Percentiles rank a stretch among this genome's conserved stretches.
Conservation (phyloP, 2,888 invertebrate genomes). For the Harpalus rufipes region DNA sequence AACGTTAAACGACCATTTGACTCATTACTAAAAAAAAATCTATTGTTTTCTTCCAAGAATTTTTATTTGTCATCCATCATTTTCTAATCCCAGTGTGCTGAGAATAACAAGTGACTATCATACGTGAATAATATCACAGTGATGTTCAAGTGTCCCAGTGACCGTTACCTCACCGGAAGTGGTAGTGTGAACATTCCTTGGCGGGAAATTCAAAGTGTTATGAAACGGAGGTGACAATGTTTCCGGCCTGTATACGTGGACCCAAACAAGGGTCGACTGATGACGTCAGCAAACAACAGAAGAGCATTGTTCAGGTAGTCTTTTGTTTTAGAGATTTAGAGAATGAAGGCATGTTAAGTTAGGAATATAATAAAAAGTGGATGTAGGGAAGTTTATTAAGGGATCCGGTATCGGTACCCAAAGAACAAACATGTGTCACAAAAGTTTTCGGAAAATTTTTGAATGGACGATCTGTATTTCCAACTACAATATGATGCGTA, state of each 20-base stretch:
- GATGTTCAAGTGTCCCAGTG: conserved; percentile 33
- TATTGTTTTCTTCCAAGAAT: conserved; percentile 49
- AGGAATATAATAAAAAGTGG: too few species aligned
- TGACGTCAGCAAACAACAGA: conserved; percentile 85
- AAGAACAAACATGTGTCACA: too few species aligned
- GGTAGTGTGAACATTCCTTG: neutral
- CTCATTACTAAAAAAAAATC: neutral
- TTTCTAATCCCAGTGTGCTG: conserved; percentile 19
- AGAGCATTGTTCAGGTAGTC: conserved; percentile 85
- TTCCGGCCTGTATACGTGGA: conserved; percentile 85
- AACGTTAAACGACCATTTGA: too few species aligned
- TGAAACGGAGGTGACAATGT: conserved; percentile 76
- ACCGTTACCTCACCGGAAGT: conserved; percentile 29
- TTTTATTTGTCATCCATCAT: conserved; percentile 43
- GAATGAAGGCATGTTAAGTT: neutral
- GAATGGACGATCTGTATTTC: too few species aligned
- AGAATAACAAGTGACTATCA: conserved; percentile 29
- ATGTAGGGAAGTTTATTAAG: too few species aligned
- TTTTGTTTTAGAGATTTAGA: conserved; percentile 36
- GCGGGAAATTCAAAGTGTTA: conserved; percentile 9
- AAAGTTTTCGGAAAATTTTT: too few species aligned
- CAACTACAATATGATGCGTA: too few species aligned
- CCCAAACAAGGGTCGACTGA: conserved; percentile 88
- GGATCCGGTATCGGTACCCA: too few species aligned
- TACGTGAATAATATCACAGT: conserved; percentile 18